Conservation (phyloP, 2,797 vertebrate species). For the Momotus momota region DNA sequence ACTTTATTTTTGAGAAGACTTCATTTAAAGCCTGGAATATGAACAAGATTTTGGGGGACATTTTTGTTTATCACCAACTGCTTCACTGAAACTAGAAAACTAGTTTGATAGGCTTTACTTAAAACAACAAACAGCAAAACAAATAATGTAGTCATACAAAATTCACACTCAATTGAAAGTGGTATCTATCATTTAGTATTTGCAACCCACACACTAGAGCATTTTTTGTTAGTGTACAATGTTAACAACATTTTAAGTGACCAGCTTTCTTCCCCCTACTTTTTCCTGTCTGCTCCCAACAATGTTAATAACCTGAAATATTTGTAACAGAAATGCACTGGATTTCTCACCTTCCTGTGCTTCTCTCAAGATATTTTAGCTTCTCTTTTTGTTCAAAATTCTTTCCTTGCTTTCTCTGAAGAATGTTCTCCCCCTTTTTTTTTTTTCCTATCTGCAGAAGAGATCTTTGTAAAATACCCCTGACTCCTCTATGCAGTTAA, state of each 20-base stretch:
- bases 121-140: not conserved
- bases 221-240: not conserved
- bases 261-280: not conserved
- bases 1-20: not conserved
- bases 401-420: not conserved
- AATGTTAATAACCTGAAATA: constrained; percentile 4
- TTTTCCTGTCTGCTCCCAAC: not conserved
- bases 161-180: not conserved
- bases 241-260: not conserved
- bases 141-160: not conserved
- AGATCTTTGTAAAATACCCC: not conserved
- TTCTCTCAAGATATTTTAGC: not conserved
- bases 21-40: not conserved
- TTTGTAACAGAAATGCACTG: not conserved
- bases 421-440: not conserved
- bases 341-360: not conserved
- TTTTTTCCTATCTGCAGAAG: not conserved
- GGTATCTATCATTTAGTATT: not conserved
- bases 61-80: not conserved
- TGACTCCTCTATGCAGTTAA: not conserved
- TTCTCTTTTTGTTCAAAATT: not conserved
- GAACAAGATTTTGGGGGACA: not conserved
- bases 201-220: not conserved
- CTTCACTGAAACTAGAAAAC: not conserved
- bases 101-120: not conserved